Evolutionary conservation across 2,113 vertebrate genomes (phyloP), one percentile per base, ranked within the genome.

Genomic region (Pygoscelis antarcticus): DNA sequence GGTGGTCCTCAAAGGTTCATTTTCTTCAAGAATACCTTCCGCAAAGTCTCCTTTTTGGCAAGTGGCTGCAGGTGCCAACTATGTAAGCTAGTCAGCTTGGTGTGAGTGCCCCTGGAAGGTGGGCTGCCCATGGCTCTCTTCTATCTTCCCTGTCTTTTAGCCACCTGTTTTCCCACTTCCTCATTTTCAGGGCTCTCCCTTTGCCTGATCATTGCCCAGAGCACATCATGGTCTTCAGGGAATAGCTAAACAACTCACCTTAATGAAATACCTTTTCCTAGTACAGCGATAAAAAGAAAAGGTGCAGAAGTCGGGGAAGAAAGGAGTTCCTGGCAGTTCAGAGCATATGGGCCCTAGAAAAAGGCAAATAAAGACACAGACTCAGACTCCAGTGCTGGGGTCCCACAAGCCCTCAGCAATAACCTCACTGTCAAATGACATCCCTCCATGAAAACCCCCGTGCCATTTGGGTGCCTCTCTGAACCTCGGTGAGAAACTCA

Each of bases 241-340:
- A 87, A 78, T 0, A 86, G n/a, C 60, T 84, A 54, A 84, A 60
- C 71, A 44, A 82, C 96, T 98, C 82, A 97, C 96, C 97, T 98
- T 97, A 85, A 96, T 71, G 62, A 97, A 98, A 69, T 96, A 97
- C 25, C 20, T 94, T 76, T 90, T 98, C 47, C 6, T 90, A 58
- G 44, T 71, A 68, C 97, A 97, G 76, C 96, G 97, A 89, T 95
- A 96, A 66, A 97, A 90, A 69, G 97, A 71, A 75, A 97, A 96
- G 40, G 61, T 29, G 47, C 97, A 98, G 79, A 98, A 97, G 60
- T 84, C 22, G 10, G n/a, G 69, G 76, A 97, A 98, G 57, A 15
- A 65, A 36, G 61, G 7, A 20, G 26, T 66, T 94, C 18, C 89
- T 87, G 68, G 79, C 54, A 68, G 7, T 80, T 96, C 58, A 0